These are phyloP conservation scores for Pterostichus madidus DNA, from an alignment of 2,888 invertebrate species.

Conservation along the genomic window DNA sequence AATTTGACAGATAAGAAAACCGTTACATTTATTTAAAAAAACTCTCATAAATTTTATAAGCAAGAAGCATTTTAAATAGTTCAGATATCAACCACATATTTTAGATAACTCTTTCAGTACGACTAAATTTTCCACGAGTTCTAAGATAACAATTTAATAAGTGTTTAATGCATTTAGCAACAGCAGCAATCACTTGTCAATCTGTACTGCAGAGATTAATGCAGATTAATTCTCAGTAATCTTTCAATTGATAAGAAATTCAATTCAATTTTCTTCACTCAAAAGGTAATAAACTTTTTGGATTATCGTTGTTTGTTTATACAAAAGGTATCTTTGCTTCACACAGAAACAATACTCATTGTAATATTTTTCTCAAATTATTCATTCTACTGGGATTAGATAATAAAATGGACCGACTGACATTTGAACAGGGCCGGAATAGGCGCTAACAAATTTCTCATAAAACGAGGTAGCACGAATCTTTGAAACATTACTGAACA, in stretches of 20 bases:
- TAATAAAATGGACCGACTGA: too few relatives aligned
- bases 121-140: conserved; percentile 13
- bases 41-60: neutral
- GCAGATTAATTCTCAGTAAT: neutral
- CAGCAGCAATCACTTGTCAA: neutral
- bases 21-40: neutral
- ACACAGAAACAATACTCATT: too few relatives aligned
- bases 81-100: neutral
- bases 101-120: neutral
- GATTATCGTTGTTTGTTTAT: too few relatives aligned
- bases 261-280: too few relatives aligned
- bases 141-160: neutral
- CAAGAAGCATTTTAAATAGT: neutral
- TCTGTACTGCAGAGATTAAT: neutral
- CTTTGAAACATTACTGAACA: too few relatives aligned
- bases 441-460: too few relatives aligned
- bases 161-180: conserved; percentile 12
- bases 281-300: too few relatives aligned
- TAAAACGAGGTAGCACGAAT: too few relatives aligned
- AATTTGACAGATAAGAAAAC: conserved; percentile 9
- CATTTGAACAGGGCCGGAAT: too few relatives aligned
- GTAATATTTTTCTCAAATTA: too few relatives aligned
- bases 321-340: too few relatives aligned
- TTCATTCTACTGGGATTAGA: too few relatives aligned
- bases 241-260: neutral